Conservation (phyloP, 1,140 invertebrate species). For the Agrypnia vestita region DNA sequence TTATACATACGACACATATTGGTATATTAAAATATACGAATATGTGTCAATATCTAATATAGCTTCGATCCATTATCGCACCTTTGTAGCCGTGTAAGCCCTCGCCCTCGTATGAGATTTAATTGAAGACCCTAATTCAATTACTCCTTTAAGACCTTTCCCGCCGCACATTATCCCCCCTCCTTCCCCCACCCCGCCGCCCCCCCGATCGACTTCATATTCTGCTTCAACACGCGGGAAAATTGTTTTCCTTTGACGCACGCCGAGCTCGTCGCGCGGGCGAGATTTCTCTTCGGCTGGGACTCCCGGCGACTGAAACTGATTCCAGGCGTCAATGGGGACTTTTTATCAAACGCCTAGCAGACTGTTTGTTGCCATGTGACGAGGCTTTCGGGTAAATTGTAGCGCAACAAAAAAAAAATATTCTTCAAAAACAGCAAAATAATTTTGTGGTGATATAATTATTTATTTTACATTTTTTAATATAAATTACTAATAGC, state of each 20-base stretch:
- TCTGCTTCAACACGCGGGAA: constrained; percentile 50
- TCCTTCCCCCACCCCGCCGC: background rate
- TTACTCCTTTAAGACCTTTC: constrained; percentile 19
- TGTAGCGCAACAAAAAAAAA: no score
- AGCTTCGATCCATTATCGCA: background rate
- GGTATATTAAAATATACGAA: no score
- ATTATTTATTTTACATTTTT: no score
- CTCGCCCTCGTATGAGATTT: constrained; percentile 14
- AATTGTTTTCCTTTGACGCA: constrained; percentile 58
- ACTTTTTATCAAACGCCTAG: constrained; percentile 23
- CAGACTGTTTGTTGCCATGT: no score
- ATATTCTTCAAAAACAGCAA: no score
- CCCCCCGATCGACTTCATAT: constrained; percentile 45
- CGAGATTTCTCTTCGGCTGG: constrained; percentile 25
- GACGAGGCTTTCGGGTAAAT: no score
- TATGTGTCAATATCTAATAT: background rate
- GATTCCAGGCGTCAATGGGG: constrained; percentile 40
- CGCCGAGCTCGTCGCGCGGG: constrained; percentile 47
- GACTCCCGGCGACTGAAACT: constrained; percentile 22
- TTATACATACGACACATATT: no score
- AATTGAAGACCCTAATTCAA: constrained; percentile 44
- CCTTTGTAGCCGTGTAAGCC: no score
- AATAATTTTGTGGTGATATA: no score
- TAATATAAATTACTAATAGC: no score
- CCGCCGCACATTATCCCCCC: constrained; percentile 32